Evolutionary conservation across 2,888 invertebrate species (phyloP).

Genomic region (Polyploca ridens): DNA sequence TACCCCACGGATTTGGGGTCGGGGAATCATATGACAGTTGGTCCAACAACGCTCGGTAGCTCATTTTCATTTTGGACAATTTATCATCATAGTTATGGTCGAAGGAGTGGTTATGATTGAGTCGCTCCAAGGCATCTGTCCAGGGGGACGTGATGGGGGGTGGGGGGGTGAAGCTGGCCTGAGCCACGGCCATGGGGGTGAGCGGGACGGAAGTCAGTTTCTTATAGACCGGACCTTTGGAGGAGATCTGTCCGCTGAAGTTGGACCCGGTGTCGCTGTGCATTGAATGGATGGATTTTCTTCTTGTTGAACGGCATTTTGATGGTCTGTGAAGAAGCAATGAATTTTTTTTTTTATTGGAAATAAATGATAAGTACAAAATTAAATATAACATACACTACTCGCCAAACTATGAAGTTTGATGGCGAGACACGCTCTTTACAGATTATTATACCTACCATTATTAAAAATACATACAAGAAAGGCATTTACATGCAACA

Average conservation of each 20-base stretch:
- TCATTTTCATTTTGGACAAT: constrained; percentile 84
- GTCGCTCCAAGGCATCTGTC: constrained; percentile 79
- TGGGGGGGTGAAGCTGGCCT: constrained; percentile 46
- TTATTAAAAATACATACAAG: no score
- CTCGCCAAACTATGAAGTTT: no score
- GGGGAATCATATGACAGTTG: constrained; percentile 79
- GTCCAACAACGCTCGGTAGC: constrained; percentile 81
- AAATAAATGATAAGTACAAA: no score
- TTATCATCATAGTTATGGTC: constrained; percentile 88
- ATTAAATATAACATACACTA: no score
- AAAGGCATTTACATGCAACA: no score
- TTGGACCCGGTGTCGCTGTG: constrained; percentile 47
- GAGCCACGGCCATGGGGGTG: constrained; percentile 52
- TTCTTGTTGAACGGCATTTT: neutral
- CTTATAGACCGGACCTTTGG: constrained; percentile 79
- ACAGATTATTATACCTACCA: no score
- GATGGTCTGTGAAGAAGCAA: neutral
- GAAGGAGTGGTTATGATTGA: constrained; percentile 87
- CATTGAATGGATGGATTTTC: constrained; percentile 49
- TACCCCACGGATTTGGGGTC: constrained; percentile 82
- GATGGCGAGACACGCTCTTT: no score
- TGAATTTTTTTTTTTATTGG: no score
- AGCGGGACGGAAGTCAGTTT: constrained; percentile 67
- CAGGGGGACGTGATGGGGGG: constrained; percentile 64
- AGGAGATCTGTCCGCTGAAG: constrained; percentile 83